Percentiles rank a stretch among this genome's conserved stretches.
Conservation (phyloP, 1,140 invertebrate genomes). For the Papilio aristodemus region DNA sequence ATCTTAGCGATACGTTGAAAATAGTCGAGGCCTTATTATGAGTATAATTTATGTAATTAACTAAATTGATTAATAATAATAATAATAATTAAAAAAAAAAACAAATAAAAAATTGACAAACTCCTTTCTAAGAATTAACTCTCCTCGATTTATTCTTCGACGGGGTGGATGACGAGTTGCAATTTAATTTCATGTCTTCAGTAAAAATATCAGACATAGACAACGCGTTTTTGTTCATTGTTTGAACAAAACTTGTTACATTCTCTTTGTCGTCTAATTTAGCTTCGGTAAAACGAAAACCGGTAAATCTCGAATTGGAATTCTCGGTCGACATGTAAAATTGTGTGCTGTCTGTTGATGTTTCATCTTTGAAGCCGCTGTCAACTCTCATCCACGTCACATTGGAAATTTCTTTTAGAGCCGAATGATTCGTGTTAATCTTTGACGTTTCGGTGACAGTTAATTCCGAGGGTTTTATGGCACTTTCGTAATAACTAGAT, state of each 20-base stretch:
- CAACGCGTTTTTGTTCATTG: constrained; percentile 57
- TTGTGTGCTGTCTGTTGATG: constrained; percentile 64
- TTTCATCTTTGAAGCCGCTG: constrained; percentile 77
- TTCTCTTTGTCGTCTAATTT: constrained; percentile 68
- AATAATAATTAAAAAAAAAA: not conserved
- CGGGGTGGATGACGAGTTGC: constrained; percentile 77
- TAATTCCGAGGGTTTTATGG: constrained; percentile 74
- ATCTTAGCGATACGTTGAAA: too few species aligned
- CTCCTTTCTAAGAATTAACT: constrained; percentile 47
- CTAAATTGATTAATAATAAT: constrained; percentile 20
- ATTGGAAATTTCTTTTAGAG: constrained; percentile 72
- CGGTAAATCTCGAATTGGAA: constrained; percentile 42
- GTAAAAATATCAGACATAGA: constrained; percentile 75
- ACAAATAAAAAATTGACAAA: constrained; percentile 20
- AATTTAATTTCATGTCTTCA: constrained; percentile 74
- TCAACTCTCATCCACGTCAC: constrained; percentile 74
- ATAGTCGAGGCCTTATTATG: not conserved
- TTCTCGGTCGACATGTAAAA: constrained; percentile 54
- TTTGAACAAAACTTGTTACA: constrained; percentile 53
- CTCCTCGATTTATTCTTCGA: constrained; percentile 71
- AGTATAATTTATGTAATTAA: not conserved
- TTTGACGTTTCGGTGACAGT: constrained; percentile 68
- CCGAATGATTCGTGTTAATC: constrained; percentile 50
- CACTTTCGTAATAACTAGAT: constrained; percentile 75
- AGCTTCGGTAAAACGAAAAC: constrained; percentile 52